Percentiles rank a stretch among this genome's conserved stretches.
phyloP scores from a whole-genome alignment of 2,113 vertebrate species.

The Conger conger region DNA sequence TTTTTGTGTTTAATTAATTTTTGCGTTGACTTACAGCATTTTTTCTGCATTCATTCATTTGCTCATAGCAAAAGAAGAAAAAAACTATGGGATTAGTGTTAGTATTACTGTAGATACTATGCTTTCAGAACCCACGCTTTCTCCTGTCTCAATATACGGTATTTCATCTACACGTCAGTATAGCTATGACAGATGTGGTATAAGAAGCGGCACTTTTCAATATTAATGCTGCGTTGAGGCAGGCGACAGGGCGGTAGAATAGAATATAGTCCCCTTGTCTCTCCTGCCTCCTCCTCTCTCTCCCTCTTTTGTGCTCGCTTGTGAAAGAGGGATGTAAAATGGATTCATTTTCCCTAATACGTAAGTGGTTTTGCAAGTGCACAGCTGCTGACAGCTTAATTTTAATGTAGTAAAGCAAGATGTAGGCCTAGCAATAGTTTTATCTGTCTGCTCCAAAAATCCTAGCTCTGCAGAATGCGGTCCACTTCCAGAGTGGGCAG shows the following conservation, averaged over 20 bases:
- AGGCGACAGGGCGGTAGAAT: neutral
- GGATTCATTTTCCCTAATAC: neutral
- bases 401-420: neutral
- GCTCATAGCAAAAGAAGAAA: neutral
- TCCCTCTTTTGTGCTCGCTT: neutral
- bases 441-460: conserved; percentile 8
- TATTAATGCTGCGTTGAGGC: neutral
- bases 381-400: conserved; percentile 12
- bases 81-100: neutral
- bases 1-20: neutral
- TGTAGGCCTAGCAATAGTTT: conserved; percentile 17
- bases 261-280: neutral
- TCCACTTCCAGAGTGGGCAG: conserved; percentile 10
- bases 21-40: neutral
- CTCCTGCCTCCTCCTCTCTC: neutral
- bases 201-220: neutral
- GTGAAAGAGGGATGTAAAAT: conserved; percentile 1
- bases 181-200: neutral
- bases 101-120: neutral
- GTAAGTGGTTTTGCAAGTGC: neutral
- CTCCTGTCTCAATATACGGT: neutral
- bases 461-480: neutral
- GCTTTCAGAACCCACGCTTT: neutral
- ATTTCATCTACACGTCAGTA: neutral
- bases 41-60: neutral